These are phyloP conservation scores for Synergus japonicus DNA, from an alignment of 2,888 invertebrate species.

Conservation along the genomic window DNA sequence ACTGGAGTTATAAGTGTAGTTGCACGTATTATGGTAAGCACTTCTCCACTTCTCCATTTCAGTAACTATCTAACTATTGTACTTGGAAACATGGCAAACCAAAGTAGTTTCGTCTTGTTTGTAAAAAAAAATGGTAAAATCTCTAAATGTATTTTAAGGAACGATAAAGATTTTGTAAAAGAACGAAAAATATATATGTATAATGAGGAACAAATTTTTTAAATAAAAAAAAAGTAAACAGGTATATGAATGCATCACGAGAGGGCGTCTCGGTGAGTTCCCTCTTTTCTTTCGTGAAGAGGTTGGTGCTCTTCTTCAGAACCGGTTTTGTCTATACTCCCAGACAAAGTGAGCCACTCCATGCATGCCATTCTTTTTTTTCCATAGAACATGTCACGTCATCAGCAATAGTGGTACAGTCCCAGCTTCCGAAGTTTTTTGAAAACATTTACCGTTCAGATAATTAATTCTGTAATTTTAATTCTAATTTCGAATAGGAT, in stretches of 20 bases:
- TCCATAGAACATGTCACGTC: slow-evolving; percentile 26
- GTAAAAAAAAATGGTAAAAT: too few relatives aligned
- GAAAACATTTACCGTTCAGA: background rate
- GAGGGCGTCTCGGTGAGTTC: slow-evolving; percentile 24
- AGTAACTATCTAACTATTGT: slow-evolving; percentile 12
- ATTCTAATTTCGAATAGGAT: background rate
- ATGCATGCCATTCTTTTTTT: slow-evolving; percentile 38
- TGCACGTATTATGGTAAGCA: slow-evolving; percentile 38
- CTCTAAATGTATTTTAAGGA: background rate
- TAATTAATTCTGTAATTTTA: background rate
- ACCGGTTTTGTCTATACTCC: slow-evolving; percentile 35
- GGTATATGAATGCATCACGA: background rate
- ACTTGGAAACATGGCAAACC: slow-evolving; percentile 12
- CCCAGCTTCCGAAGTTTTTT: background rate
- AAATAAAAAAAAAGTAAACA: background rate
- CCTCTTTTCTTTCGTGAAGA: slow-evolving; percentile 7
- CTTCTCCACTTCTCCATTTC: slow-evolving; percentile 28
- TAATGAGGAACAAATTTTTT: background rate
- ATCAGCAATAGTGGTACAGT: slow-evolving; percentile 27
- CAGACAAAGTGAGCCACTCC: slow-evolving; percentile 41
- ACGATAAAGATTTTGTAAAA: background rate
- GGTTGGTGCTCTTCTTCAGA: slow-evolving; percentile 34
- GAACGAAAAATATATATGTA: background rate
- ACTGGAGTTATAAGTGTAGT: slow-evolving; percentile 35
- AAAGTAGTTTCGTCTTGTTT: background rate